A percentile compares a stretch with the other conserved stretches of the same genome.
phyloP scores from a whole-genome alignment of 2,797 vertebrate species.

The Arnoldichthys spilopterus region DNA sequence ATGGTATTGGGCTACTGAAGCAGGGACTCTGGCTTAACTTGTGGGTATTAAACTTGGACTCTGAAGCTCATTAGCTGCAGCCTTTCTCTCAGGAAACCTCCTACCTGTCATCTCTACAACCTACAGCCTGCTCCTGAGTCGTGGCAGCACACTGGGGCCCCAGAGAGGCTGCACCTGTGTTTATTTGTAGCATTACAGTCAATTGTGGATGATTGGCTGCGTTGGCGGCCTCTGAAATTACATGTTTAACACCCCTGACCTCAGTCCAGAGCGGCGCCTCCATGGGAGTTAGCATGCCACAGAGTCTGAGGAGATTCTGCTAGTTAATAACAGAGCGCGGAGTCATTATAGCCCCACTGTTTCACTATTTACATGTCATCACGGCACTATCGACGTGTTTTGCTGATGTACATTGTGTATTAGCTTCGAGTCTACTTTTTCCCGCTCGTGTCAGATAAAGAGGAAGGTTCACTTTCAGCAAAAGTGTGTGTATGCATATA shows the following conservation, averaged over 20 bases:
- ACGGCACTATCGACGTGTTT: not conserved
- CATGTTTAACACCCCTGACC: slow-evolving; percentile 63
- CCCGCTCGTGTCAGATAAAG: no score
- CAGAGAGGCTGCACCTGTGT: slow-evolving; percentile 72
- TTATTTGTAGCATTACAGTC: slow-evolving; percentile 68
- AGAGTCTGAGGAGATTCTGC: not conserved
- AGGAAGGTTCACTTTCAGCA: no score
- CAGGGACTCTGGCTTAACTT: no score
- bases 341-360: not conserved
- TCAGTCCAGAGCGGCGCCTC: slow-evolving; percentile 28
- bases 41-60: no score
- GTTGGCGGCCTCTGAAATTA: slow-evolving; percentile 67
- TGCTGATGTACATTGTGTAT: not conserved
- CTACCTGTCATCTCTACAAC: no score
- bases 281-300: slow-evolving; percentile 30
- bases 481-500: no score
- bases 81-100: no score
- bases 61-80: no score
- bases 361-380: not conserved
- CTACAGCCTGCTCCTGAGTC: not conserved
- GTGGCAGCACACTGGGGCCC: not conserved
- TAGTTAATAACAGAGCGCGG: slow-evolving; percentile 22
- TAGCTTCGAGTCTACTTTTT: no score
- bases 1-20: no score
- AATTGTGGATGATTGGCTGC: slow-evolving; percentile 68